Evolutionary conservation across 2,888 invertebrate genomes (phyloP), one percentile per base, ranked within the genome.

Genomic region (Drosophila pseudotakahashii): DNA sequence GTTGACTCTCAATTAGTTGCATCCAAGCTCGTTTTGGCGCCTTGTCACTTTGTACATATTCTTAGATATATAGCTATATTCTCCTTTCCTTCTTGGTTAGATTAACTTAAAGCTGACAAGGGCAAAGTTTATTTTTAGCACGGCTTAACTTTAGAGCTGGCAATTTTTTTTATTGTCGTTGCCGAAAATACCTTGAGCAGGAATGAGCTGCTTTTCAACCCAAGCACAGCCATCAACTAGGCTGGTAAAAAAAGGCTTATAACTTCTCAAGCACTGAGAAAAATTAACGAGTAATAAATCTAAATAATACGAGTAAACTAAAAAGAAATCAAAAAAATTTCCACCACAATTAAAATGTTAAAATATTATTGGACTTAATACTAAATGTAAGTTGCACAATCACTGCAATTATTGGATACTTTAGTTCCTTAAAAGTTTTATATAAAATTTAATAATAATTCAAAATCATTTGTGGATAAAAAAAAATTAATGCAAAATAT

Each of bases 181-280:
- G 47, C 34, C 64, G 52, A 68, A 61, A 68, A 66, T 47, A 47
- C 45, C 68, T 52, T 32, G 32, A 45, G 61, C 36, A 14, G 30
- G 32, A 67, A 42, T 36, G 44, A 37, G 52, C 68, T 67, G 37
- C 26, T 39, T 9, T 32, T 16, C n/a, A 10, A 34, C 16, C 30
- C 26, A 19, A 14, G 37, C 47, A 47, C 62, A 39, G 32, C 16
- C 62, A 19, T 39, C 47, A 23, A 47, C 44, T 52, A 67, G 53
- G 69, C 68, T 68, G 39, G 34, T 45, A 26, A 47, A 59, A 59
- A 66, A 75, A 75, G 66, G 64, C 75, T 71, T 61, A 44, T 62
- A 52, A 50, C 54, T 34, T 42, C 42, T 48, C 34, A 34, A 9
- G 6, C 39, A 58, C 57, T 11, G 39, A 2, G 9, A n/a, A n/a